phyloP scores from a whole-genome alignment of 2,888 invertebrate genomes.

The Cyaniris semiargus region DNA sequence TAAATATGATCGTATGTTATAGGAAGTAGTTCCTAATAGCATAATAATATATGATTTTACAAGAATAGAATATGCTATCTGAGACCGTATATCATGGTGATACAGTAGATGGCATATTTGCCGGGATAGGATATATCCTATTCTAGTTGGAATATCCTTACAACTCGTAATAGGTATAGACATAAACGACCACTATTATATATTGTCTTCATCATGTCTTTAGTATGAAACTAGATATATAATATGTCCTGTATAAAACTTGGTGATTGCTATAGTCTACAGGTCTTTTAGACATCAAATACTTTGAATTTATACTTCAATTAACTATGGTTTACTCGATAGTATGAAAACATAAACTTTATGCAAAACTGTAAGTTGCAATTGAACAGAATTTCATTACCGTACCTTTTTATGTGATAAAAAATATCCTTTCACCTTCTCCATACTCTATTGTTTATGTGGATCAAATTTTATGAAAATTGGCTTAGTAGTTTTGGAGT shows the following conservation, averaged over 20 bases:
- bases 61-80: not conserved
- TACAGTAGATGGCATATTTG: not conserved
- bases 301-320: not conserved
- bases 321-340: not conserved
- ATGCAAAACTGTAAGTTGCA: not conserved
- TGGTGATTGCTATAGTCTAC: not conserved
- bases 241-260: not conserved
- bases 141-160: constrained; percentile 6
- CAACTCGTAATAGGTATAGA: not conserved
- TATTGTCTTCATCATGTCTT: not conserved
- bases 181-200: not conserved
- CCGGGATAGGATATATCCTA: not conserved
- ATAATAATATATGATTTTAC: not conserved
- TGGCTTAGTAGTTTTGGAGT: too few relatives aligned
- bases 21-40: not conserved
- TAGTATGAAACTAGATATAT: not conserved
- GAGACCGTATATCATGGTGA: not conserved
- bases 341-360: not conserved
- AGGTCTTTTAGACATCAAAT: not conserved
- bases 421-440: too few relatives aligned
- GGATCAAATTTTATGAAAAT: too few relatives aligned
- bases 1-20: not conserved
- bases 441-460: too few relatives aligned
- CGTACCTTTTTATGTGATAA: too few relatives aligned
- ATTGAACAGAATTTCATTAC: too few relatives aligned